Evolutionary conservation across 2,113 vertebrate genomes (phyloP), one percentile per base, ranked within the genome.

Genomic region (Lampris megalopsis): DNA sequence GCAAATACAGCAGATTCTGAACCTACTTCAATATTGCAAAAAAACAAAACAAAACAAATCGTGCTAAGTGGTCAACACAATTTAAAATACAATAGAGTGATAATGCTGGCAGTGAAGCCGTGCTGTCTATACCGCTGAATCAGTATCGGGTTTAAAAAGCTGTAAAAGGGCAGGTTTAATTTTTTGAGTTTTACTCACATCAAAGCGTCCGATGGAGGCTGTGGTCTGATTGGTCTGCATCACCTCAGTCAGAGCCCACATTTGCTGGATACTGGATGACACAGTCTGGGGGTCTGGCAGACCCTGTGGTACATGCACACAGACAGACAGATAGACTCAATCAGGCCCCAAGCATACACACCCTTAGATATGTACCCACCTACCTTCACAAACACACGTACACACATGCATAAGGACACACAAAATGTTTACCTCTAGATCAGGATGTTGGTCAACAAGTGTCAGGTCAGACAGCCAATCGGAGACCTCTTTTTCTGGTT

Each of bases 211-310:
- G 0, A 99, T 96, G 63, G 95, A 95, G 4, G 96, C 90, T 0
- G 94, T 92, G 1, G 95, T 95, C 81, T 96, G 96, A 88, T 92
- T 96, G 85, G 94, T 95, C 77, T 94, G 96, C 94, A 98, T 96
- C 89, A 99, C 95, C 84, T 99, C 97, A 0, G 97, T 98, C 87
- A 99, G 92, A 36, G 96, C 96, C 97, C 97, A 99, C 97, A 99
- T 98, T 83, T 97, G 98, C 93, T 99, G 97, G n/a, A 98, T 94
- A 68, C 96, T 96, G 0, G 96, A 96, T 0, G 98, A 98, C 0
- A 99, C 96, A 0, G 92, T 94, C 83, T 94, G 93, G 0, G 97
- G 96, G 81, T 98, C 95, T 0, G 96, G 97, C 62, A 98, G 94
- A 45, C 94, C 96, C 97, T 99, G 68, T 24, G 8, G 45, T 2